These are phyloP conservation scores for Haliclystus octoradiatus DNA, from an alignment of 30 jellyfish, hydroid and myxozoan genomes.

Conservation along the genomic window DNA sequence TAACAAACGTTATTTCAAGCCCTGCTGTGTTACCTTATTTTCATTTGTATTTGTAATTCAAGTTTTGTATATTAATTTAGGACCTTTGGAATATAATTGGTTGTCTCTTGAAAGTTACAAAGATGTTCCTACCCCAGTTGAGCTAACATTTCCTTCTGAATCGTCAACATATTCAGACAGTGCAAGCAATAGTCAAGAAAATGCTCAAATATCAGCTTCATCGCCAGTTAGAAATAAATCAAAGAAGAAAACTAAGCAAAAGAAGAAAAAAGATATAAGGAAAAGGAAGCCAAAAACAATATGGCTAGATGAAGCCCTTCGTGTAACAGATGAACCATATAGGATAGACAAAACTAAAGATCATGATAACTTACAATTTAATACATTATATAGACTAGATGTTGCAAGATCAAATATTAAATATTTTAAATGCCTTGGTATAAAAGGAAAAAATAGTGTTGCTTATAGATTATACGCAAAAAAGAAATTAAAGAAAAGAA, in stretches of 20 bases:
- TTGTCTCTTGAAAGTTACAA: no score
- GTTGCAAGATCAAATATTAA: conserved; percentile 34
- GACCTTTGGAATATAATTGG: no score
- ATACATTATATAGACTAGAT: conserved; percentile 54
- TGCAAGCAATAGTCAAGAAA: no score
- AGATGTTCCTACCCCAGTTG: no score
- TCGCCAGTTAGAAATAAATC: neutral
- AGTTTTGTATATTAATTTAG: no score
- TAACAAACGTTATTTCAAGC: no score
- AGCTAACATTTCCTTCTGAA: no score
- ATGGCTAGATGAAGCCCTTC: conserved; percentile 61
- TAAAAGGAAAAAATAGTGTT: conserved; percentile 19
- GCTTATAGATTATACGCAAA: conserved; percentile 17
- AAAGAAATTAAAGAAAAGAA: conserved; percentile 13
- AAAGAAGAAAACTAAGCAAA: conserved; percentile 15
- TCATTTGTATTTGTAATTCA: no score
- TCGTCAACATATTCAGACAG: no score
- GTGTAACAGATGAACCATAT: conserved; percentile 28
- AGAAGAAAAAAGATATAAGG: conserved; percentile 1
- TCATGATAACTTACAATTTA: conserved; percentile 46
- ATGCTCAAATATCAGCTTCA: no score
- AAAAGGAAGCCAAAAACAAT: conserved; percentile 52
- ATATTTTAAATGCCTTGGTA: conserved; percentile 42
- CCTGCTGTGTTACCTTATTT: no score
- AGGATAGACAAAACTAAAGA: conserved; percentile 40